Evolutionary conservation across 2,797 vertebrate species (phyloP).

Genomic region (Cottoperca gobio): DNA sequence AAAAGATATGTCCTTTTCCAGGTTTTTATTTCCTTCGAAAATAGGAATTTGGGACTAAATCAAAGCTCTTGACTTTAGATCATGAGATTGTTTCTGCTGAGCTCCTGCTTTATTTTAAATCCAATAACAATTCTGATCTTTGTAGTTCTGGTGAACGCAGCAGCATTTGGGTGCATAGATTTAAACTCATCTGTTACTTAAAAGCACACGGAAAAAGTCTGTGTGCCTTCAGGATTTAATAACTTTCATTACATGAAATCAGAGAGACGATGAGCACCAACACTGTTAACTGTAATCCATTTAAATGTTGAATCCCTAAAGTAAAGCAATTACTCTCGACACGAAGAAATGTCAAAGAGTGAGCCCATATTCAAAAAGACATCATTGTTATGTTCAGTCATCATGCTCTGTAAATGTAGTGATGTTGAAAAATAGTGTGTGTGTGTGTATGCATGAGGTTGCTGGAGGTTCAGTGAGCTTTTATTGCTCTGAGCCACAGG

Average conservation of each 20-base stretch:
- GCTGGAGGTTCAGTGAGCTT: conserved; percentile 31
- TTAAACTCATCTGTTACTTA: not conserved
- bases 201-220: not conserved
- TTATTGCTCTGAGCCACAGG: conserved; percentile 56
- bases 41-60: not conserved
- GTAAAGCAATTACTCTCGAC: not conserved
- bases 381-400: not conserved
- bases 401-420: not conserved
- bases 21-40: not conserved
- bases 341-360: not conserved
- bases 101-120: too few relatives aligned
- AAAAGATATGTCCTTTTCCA: not conserved
- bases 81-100: not conserved
- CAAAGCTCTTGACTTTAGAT: not conserved
- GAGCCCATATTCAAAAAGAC: not conserved
- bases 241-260: not conserved
- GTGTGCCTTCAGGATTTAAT: too few relatives aligned
- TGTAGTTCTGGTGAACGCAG: too few relatives aligned
- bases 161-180: too few relatives aligned
- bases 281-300: not conserved
- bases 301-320: not conserved
- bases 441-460: conserved; percentile 23
- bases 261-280: not conserved
- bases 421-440: too few relatives aligned
- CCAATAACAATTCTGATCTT: too few relatives aligned